phyloP scores from a whole-genome alignment of 2,888 invertebrate species.

The Dermolepida albohirtum region DNA sequence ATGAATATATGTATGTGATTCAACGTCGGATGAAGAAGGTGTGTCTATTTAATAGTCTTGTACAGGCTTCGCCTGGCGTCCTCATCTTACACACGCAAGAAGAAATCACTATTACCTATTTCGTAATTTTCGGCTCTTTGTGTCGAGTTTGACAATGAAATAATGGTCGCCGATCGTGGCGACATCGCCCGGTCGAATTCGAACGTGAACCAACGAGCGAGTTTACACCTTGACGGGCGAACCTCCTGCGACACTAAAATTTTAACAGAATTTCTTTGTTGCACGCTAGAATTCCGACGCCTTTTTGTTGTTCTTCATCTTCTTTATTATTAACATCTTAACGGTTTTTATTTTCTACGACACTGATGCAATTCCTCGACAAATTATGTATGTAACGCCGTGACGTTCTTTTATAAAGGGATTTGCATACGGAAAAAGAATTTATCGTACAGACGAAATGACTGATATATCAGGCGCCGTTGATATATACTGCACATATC shows the following conservation, averaged over 20 bases:
- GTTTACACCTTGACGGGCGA: conserved; percentile 4
- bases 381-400: conserved; percentile 2
- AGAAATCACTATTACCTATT: conserved; percentile 28
- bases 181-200: conserved; percentile 26
- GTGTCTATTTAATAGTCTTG: conserved; percentile 30
- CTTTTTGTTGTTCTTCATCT: conserved; percentile 20
- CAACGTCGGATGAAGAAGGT: conserved; percentile 22
- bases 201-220: conserved; percentile 1
- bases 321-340: conserved; percentile 8
- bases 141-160: conserved; percentile 31
- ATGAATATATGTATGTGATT: conserved; percentile 10
- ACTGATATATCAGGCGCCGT: too few species aligned
- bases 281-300: conserved; percentile 23
- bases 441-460: too few species aligned
- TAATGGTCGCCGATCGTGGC: conserved; percentile 17
- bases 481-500: too few species aligned
- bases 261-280: conserved; percentile 29
- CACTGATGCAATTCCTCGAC: conserved; percentile 20
- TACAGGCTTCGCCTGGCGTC: conserved; percentile 19
- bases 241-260: conserved; percentile 6
- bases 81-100: conserved; percentile 10
- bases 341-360: conserved; percentile 17
- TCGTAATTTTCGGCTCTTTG: conserved; percentile 30
- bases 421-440: conserved; percentile 25
- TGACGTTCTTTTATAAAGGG: conserved; percentile 6